Evolutionary conservation across 2,888 invertebrate species (phyloP), one percentile per base, ranked within the genome.

Genomic region (Scelioninae gen. 1): DNA sequence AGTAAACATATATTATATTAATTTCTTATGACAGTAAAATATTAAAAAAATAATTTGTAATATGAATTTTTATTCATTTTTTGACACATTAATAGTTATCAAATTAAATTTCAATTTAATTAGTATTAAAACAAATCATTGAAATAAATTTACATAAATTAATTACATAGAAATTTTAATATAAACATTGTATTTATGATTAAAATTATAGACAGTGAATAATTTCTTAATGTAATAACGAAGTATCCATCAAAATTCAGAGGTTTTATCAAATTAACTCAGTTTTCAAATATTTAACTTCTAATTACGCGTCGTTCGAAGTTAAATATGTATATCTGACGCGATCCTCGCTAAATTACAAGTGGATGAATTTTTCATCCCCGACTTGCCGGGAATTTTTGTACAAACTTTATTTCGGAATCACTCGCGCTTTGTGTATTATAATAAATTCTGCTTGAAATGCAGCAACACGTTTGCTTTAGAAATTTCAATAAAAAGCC

Each of bases 401-500:
- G 45, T 9, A 34, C 49, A 49, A 71, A 58, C 49, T 71, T 49
- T 75, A 38, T 65, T 65, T 62, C 58, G 9, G 23, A 58, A 65
- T 76, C 40, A 66, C 51, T 66, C 58, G 23, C 40, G 31, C 34
- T 66, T 58, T 16, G 56, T 76, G 11, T 51, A 58, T 58, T 60
- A 58, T 31, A 66, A 66, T 65, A 53, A 66, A 31, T 47, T 47
- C 40, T 29, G 65, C 47, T 74, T 56, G 34, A 63, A 56, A 38
- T 74, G 74, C 74, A 65, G 56, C 65, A 32, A 43, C 53, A 63
- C 72, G 62, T 62, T 43, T 43, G 38, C 66, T 55, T 43, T 55
- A 56, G n/a, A n/a, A n/a, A n/a, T n/a, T n/a, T n/a, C n/a, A n/a
- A n/a, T n/a, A n/a, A n/a, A n/a, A n/a, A n/a, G n/a, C n/a, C n/a